Evolutionary conservation across 2,797 vertebrate species (phyloP).

Genomic region (Diplodus sargus): DNA sequence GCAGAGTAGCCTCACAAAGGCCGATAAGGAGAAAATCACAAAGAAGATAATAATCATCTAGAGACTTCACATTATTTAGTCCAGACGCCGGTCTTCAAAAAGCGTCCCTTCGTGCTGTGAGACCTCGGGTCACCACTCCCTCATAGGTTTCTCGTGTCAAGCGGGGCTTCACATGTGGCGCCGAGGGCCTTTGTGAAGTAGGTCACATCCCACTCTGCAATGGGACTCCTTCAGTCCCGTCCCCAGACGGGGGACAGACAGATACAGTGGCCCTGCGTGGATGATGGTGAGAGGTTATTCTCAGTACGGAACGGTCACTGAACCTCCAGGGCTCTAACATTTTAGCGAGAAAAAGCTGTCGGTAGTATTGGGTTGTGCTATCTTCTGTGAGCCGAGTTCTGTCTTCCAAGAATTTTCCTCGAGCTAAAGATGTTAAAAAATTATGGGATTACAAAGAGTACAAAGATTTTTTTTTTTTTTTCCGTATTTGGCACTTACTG

Average conservation of each 20-base stretch:
- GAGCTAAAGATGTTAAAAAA: background rate
- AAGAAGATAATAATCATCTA: slow-evolving; percentile 18
- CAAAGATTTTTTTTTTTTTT: background rate
- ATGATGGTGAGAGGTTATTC: slow-evolving; percentile 20
- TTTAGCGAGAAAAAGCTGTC: slow-evolving; percentile 7
- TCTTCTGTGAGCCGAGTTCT: background rate
- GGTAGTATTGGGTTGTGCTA: background rate
- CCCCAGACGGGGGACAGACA: slow-evolving; percentile 8
- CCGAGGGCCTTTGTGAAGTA: slow-evolving; percentile 41
- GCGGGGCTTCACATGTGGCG: slow-evolving; percentile 8
- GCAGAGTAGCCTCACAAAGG: background rate
- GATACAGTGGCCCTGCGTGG: slow-evolving; percentile 19
- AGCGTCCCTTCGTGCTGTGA: slow-evolving; percentile 19
- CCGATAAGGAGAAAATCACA: slow-evolving; percentile 12
- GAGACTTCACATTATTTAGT: slow-evolving; percentile 41
- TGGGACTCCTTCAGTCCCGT: background rate
- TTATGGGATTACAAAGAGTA: background rate
- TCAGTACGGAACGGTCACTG: background rate
- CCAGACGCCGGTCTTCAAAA: slow-evolving; percentile 27
- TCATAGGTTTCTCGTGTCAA: slow-evolving; percentile 35
- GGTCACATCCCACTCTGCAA: slow-evolving; percentile 28
- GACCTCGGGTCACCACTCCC: slow-evolving; percentile 36
- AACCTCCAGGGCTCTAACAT: slow-evolving; percentile 15
- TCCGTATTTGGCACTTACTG: slow-evolving; percentile 9
- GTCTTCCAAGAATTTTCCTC: slow-evolving; percentile 2